Evolutionary conservation across 1,140 invertebrate species (phyloP), one percentile per base, ranked within the genome.

Genomic region (Pseudomyrmex flavicornis): DNA sequence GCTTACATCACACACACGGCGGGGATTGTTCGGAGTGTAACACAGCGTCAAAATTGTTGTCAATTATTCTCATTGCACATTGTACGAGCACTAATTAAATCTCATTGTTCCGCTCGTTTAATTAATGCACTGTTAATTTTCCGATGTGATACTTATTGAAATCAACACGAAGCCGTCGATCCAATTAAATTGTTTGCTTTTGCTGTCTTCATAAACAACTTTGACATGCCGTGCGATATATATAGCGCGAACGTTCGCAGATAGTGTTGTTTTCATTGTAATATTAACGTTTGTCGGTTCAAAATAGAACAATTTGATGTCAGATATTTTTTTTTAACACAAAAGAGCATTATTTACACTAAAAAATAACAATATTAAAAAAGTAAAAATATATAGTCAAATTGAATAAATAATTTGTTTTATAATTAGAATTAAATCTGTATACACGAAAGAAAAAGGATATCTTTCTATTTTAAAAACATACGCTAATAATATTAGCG

Each of bases 161-260:
- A 0, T 20, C 8, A 75, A 46, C 9, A 54, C 15, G 44, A 54
- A 76, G 8, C n/a, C 15, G 4, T 75, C 12, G 22, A 65, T n/a
- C 8, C 13, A 76, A 76, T 66, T 66, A 76, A 50, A 26, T 54
- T 76, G 26, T 76, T 65, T 54, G n/a, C 50, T 54, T 62, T 77
- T 22, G 48, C 22, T 50, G 54, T 66, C 50, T 68, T 52, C 66
- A 26, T 54, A 77, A 77, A 54, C 26, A n/a, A 68, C 46, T 76
- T 62, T 15, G 56, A 58, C 1, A 17, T 22, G 12, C 2, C n/a
- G 70, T 74, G 15, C 5, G 5, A 35, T 35, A 76, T 35, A 76
- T 7, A 20, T 65, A n/a, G 12, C 12, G 7, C 52, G 26, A 59
- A 73, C 26, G 12, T n/a, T n/a, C 9, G n/a, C 17, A 26, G 35